Base-by-base conservation (phyloP, 2,888 invertebrate species). In the Adineta ricciae region DNA sequence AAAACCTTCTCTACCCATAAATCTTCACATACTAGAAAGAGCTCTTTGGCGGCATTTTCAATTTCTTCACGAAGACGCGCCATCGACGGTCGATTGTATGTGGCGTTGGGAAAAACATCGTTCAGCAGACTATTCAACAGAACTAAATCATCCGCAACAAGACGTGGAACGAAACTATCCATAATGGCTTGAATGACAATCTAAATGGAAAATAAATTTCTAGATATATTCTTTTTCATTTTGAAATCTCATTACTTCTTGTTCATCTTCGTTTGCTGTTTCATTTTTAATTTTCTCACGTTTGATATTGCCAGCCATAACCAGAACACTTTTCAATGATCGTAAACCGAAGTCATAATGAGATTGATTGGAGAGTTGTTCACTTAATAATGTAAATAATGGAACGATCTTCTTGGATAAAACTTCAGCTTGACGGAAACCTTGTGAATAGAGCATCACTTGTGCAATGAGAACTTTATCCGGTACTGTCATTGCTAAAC, bases 361-460 rank as follows among this genome's bases (percentile, higher is more conserved):
- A 49, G 96, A 96, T 91, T 99, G 99, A 90, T 97, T 96, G 0
- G 97, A 98, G 27, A 99, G 92, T 90, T 99, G 92, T 87, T 92
- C 92, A 87, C 91, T 91, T 89, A 92, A 92, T 72, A 92, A 88
- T 87, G 96, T 97, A 92, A 99, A 99, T 93, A 99, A 97, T 54
- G 99, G 99, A 84, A 99, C 99, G 90, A 99, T 98, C 92, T 99
- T 99, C 92, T 95, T 96, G 64, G 99, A 97, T 86, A 99, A 92
- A 90, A 96, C 97, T 91, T 99, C 99, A 1, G 99, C 99, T 19
- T 96, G 94, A 88, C 97, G 93, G 92, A 99, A 99, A 54, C 99
- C 99, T 93, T 99, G 99, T 86, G 97, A 97, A 93, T 99, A 99
- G 88, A 99, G 92, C 98, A 99, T 99, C 38, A 99, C 98, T 91